Conservation (phyloP, 2,888 invertebrate species). For the Ophioninae sp. region DNA sequence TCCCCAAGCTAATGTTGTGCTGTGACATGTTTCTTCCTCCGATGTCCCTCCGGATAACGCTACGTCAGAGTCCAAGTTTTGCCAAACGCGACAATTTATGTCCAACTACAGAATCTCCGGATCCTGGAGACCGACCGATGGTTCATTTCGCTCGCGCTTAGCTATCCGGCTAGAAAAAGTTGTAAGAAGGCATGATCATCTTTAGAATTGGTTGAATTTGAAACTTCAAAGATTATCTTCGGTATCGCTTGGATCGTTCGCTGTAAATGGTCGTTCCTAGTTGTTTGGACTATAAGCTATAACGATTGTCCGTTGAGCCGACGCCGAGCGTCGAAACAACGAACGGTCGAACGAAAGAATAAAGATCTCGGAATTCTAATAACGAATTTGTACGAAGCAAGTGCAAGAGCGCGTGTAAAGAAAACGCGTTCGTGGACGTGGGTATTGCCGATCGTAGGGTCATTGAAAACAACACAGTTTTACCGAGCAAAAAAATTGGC, state of each 20-base stretch:
- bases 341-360: too few relatives aligned
- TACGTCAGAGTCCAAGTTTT: background rate
- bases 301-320: too few relatives aligned
- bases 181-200: background rate
- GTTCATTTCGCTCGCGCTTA: constrained; percentile 22
- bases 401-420: background rate
- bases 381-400: background rate
- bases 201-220: background rate
- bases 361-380: too few relatives aligned
- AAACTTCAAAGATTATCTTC: background rate
- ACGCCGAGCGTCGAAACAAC: too few relatives aligned
- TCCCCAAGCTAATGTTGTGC: constrained; percentile 77
- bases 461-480: background rate
- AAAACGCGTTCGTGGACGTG: background rate
- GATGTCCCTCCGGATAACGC: background rate
- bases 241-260: too few relatives aligned
- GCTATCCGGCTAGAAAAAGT: background rate
- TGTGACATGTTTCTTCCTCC: constrained; percentile 72
- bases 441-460: too few relatives aligned
- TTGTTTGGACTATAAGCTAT: too few relatives aligned
- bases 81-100: background rate
- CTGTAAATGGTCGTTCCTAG: too few relatives aligned
- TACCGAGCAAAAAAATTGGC: background rate
- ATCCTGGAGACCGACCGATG: background rate
- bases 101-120: background rate